Base-by-base conservation (phyloP, 2,113 vertebrate species). In the Mesembrinibis cayennensis region DNA sequence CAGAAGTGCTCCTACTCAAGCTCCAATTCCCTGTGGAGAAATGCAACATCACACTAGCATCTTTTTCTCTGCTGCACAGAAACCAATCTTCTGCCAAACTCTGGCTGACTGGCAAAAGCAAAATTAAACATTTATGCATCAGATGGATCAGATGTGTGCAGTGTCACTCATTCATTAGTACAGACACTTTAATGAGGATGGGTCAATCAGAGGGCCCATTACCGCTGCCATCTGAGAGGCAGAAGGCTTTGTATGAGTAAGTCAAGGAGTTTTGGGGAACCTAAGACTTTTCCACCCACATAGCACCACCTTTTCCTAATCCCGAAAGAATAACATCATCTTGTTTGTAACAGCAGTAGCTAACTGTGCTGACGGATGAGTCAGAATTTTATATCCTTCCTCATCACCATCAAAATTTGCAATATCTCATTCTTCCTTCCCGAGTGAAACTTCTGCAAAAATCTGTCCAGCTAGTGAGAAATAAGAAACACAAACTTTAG, bases 51-150 rank as follows among this genome's bases (percentile, higher is more conserved):
- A 4, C 34, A 19, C n/a, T 38, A 52, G 32, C 30, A 36, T 71
- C 36, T 66, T 61, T 38, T 66, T 27, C 34, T 42, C 22, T 45
- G 56, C 61, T 79, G 61, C 3, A 2, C 72, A 52, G 65, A 58
- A 93, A 58, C 29, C 40, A 16, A 47, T 65, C 70, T 63, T 78
- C 77, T 74, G 69, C 55, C 65, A 61, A 82, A 84, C 47, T 58
- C 30, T 10, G 34, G 7, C 79, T 59, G 88, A 38, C 34, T 89
- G 83, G 89, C 44, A 82, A 91, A 94, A 58, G 69, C 27, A 67
- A 80, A 96, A 97, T 93, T 34, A 95, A 95, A 92, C 45, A 91
- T 95, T 91, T 87, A 95, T 79, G 73, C 0, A 0, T 55, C 94
- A 94, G 90, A 85, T 26, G 26, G 71, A 65, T 87, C 84, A 59